A percentile compares a stretch with the other conserved stretches of the same genome.
These are phyloP conservation scores for Galemys pyrenaicus DNA, from an alignment of 2,113 vertebrate species.

Conservation along the genomic window DNA sequence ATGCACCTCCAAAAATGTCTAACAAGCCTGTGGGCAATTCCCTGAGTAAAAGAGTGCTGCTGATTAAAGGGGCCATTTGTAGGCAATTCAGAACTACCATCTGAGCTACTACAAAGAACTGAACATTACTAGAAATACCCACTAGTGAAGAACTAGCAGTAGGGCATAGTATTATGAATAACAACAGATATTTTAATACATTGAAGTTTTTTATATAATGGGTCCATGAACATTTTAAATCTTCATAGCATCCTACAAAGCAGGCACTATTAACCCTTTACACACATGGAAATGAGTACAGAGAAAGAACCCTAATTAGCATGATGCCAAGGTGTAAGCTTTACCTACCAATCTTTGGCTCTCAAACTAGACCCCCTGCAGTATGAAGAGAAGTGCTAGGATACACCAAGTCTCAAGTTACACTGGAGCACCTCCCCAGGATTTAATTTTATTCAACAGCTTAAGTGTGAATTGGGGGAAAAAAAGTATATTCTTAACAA, in stretches of 20 bases:
- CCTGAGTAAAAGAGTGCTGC: not conserved
- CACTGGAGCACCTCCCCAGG: not conserved
- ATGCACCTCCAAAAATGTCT: constrained; percentile 27
- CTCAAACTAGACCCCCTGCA: not conserved
- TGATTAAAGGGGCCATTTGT: not conserved
- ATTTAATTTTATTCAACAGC: not conserved
- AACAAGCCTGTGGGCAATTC: not conserved
- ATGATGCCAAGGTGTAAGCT: not conserved
- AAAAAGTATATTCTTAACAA: not conserved
- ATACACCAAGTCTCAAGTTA: not conserved
- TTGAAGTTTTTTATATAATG: not conserved
- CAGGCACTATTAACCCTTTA: not conserved
- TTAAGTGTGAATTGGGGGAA: not conserved
- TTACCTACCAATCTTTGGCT: not conserved
- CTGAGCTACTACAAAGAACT: constrained; percentile 11
- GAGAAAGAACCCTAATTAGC: not conserved
- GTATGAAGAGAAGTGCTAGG: not conserved
- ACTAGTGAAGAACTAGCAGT: not conserved
- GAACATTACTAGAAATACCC: not conserved
- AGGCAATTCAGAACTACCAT: constrained; percentile 29
- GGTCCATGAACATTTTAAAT: not conserved
- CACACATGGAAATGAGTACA: not conserved
- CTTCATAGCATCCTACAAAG: not conserved
- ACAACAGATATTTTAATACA: not conserved
- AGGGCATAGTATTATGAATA: not conserved